These are phyloP conservation scores for Myotis lucifugus DNA, from an alignment of 2,113 vertebrate species.

Conservation along the genomic window DNA sequence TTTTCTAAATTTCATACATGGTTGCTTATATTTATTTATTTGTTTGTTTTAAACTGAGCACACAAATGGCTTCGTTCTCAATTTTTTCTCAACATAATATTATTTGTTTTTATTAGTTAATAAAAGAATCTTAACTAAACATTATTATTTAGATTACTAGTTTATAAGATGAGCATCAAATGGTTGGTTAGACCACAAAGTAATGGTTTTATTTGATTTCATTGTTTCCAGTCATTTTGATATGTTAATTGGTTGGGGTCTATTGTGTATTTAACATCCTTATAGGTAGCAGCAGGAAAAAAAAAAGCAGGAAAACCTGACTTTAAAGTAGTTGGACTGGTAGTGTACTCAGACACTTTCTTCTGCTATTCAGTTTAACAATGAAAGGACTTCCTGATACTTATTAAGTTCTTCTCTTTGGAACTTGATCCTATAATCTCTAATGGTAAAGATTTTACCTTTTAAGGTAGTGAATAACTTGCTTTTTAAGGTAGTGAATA, in stretches of 20 bases:
- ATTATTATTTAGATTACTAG: neutral
- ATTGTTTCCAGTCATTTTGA: neutral
- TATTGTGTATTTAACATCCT: neutral
- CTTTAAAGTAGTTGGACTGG: neutral
- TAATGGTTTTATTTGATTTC: neutral
- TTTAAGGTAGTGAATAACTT: neutral
- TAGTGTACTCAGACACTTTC: neutral
- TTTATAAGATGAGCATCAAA: neutral
- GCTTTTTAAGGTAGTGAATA: neutral
- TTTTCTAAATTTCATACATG: neutral
- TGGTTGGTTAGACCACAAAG: neutral
- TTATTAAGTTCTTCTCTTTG: neutral
- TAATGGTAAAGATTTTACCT: neutral
- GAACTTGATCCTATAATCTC: neutral
- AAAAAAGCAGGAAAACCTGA: neutral
- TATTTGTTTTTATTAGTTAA: neutral
- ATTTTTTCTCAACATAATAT: neutral
- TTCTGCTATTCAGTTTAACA: neutral
- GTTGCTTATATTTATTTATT: neutral
- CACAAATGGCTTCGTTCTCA: neutral
- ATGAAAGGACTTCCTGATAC: neutral
- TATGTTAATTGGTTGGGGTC: neutral
- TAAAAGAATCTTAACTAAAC: neutral
- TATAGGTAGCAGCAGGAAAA: neutral
- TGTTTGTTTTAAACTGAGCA: neutral